A percentile compares a stretch with the other conserved stretches of the same genome.
Conservation (phyloP, 2,888 invertebrate genomes). For the Stenoptilia bipunctidactyla region DNA sequence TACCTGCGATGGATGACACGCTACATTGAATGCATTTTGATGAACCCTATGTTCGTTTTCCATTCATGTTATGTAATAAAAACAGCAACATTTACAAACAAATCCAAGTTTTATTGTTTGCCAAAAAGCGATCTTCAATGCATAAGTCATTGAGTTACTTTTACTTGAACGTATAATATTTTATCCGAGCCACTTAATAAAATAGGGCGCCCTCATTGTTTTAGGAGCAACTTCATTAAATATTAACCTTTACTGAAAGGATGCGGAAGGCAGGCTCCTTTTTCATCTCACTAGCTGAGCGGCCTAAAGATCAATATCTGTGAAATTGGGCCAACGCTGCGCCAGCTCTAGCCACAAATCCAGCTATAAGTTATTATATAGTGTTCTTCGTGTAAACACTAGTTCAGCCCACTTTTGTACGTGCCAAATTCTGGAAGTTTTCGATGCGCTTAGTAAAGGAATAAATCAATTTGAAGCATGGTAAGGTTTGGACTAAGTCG, state of each 20-base stretch:
- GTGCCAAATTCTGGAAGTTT: slow-evolving; percentile 30
- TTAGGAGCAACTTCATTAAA: not conserved
- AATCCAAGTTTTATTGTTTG: too few relatives aligned
- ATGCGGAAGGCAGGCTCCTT: slow-evolving; percentile 24
- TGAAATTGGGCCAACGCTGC: slow-evolving; percentile 50
- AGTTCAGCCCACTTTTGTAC: slow-evolving; percentile 26
- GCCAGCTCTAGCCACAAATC: slow-evolving; percentile 44
- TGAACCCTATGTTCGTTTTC: slow-evolving; percentile 3
- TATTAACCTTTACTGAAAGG: slow-evolving; percentile 6
- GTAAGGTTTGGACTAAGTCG: slow-evolving; percentile 42
- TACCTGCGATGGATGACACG: slow-evolving; percentile 47
- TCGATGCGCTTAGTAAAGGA: slow-evolving; percentile 51
- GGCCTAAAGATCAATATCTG: slow-evolving; percentile 46
- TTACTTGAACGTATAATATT: too few relatives aligned
- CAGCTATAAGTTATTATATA: slow-evolving; percentile 49
- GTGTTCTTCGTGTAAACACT: slow-evolving; percentile 37
- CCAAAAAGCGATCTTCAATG: too few relatives aligned
- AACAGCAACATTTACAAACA: too few relatives aligned
- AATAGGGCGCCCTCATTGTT: not conserved
- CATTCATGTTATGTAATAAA: too few relatives aligned
- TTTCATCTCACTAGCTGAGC: slow-evolving; percentile 24
- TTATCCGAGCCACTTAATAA: not conserved
- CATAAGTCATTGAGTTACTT: too few relatives aligned
- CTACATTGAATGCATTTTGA: slow-evolving; percentile 31
- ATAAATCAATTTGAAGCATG: slow-evolving; percentile 66